These are phyloP conservation scores for Irena cyanogastra DNA, from an alignment of 2,113 vertebrate genomes.

Conservation along the genomic window DNA sequence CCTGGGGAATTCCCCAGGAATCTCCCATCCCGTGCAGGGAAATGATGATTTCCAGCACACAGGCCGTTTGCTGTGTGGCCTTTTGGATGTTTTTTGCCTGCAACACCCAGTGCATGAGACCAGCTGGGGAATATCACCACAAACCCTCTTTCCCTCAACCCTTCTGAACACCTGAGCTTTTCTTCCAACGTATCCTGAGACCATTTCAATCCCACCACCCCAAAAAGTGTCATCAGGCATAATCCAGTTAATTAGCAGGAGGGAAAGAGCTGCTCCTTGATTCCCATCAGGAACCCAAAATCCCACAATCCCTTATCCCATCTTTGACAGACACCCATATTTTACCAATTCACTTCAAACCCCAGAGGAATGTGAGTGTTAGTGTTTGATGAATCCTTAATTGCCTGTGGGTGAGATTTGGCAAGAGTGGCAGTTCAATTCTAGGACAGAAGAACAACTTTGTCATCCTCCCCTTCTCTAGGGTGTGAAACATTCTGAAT, in stretches of 20 bases:
- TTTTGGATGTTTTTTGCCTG: neutral
- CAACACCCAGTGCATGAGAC: neutral
- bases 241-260: neutral
- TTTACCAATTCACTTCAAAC: neutral
- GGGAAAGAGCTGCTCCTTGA: neutral
- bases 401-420: neutral
- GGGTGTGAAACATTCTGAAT: neutral
- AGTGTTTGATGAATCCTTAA: neutral
- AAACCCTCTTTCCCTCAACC: neutral
- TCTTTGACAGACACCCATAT: neutral
- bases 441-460: neutral
- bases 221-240: neutral
- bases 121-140: neutral
- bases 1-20: neutral
- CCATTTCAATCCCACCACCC: fast-evolving
- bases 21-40: fast-evolving
- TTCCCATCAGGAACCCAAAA: neutral
- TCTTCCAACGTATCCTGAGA: neutral
- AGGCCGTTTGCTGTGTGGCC: neutral
- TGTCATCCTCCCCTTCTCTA: neutral
- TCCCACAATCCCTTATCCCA: neutral
- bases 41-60: neutral
- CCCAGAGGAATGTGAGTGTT: neutral
- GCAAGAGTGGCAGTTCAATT: neutral
- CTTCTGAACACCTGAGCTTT: neutral